Percentiles rank a stretch among this genome's conserved stretches.
These are phyloP conservation scores for Calyptomena viridis DNA, from an alignment of 2,113 vertebrate genomes.

Conservation along the genomic window DNA sequence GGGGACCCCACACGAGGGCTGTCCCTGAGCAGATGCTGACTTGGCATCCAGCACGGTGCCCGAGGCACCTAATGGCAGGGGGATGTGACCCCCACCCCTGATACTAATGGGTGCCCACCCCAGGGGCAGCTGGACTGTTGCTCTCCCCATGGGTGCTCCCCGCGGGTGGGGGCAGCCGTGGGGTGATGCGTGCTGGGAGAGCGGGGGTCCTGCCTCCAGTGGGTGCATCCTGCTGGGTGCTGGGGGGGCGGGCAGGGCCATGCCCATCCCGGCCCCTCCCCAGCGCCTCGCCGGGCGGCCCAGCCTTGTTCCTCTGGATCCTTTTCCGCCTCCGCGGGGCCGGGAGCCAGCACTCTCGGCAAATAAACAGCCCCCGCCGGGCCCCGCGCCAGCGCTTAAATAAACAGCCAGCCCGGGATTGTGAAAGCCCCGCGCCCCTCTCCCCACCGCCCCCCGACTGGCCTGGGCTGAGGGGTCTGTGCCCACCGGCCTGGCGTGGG, in stretches of 20 bases:
- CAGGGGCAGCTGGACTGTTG: rapidly evolving
- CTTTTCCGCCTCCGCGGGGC: conserved; percentile 63
- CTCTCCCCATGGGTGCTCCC: background rate
- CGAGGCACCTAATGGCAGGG: background rate
- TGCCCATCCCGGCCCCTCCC: conserved; percentile 31
- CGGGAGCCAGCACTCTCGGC: conserved; percentile 53
- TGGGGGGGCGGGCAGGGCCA: background rate
- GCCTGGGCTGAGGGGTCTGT: background rate
- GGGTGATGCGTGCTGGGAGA: background rate
- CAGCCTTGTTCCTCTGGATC: conserved; percentile 64
- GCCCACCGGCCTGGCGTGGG: background rate
- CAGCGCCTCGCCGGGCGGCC: conserved; percentile 63
- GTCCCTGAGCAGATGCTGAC: background rate
- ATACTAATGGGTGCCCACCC: background rate
- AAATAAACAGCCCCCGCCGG: conserved; percentile 63
- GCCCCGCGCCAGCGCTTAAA: conserved; percentile 48
- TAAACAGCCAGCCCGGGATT: conserved; percentile 54
- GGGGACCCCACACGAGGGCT: rapidly evolving
- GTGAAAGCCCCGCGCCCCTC: conserved; percentile 35
- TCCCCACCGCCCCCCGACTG: background rate
- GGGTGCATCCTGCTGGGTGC: background rate
- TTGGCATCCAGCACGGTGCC: rapidly evolving
- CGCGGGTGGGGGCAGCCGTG: too few relatives aligned
- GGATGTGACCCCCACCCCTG: background rate
- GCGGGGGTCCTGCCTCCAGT: background rate